Percentiles rank a stretch among this genome's conserved stretches.
These are phyloP conservation scores for Actinopyga echinites DNA, from an alignment of 53 echinoderm and acorn worm genomes.

Conservation along the genomic window DNA sequence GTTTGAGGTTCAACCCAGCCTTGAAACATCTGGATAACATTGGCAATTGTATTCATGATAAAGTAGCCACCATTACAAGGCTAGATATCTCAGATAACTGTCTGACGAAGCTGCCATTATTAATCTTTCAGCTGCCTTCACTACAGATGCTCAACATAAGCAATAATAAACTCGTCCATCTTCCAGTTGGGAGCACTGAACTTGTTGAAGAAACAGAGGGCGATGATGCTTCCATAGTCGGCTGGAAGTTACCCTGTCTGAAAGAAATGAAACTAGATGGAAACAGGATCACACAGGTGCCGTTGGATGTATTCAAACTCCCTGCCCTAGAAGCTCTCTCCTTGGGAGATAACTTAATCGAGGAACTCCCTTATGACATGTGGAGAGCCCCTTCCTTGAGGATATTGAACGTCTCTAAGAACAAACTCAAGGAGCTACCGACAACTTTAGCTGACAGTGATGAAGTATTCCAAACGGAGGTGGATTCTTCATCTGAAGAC, in stretches of 20 bases:
- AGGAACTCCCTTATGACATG: slow-evolving; percentile 87
- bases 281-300: slow-evolving; percentile 68
- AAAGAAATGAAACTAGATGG: slow-evolving; percentile 68
- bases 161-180: slow-evolving; percentile 77
- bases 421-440: slow-evolving; percentile 78
- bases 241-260: slow-evolving; percentile 83
- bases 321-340: slow-evolving; percentile 70
- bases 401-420: slow-evolving; percentile 74
- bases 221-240: slow-evolving; percentile 10
- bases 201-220: background rate
- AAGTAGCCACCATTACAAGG: slow-evolving; percentile 77
- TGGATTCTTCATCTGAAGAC: background rate
- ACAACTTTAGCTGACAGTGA: slow-evolving; percentile 37
- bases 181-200: slow-evolving; percentile 38
- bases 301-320: slow-evolving; percentile 74
- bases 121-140: slow-evolving; percentile 88
- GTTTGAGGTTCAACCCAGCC: slow-evolving; percentile 69
- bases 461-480: background rate
- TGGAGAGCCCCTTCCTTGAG: slow-evolving; percentile 90
- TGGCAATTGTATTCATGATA: slow-evolving; percentile 61
- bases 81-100: slow-evolving; percentile 93
- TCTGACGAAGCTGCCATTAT: slow-evolving; percentile 70
- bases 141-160: slow-evolving; percentile 81
- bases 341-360: slow-evolving; percentile 68
- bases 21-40: slow-evolving; percentile 65